A percentile compares a stretch with the other conserved stretches of the same genome.
Conservation (phyloP, 2,113 vertebrate species). For the Amphiprion ocellaris region DNA sequence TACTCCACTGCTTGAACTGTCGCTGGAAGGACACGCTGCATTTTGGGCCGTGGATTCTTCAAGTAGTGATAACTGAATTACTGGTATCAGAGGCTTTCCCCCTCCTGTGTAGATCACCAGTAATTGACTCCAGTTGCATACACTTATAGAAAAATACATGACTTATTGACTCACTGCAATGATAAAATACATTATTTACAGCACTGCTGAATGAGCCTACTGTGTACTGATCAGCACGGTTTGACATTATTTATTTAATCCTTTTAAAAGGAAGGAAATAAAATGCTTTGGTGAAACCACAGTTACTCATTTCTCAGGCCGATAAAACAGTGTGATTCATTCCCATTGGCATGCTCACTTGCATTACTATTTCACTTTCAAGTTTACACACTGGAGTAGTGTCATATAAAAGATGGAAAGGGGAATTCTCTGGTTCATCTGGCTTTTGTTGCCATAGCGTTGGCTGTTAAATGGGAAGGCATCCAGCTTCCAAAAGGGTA, state of each 20-base stretch:
- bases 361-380: constrained; percentile 18
- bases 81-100: constrained; percentile 29
- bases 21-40: constrained; percentile 20
- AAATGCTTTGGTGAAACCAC: constrained; percentile 21
- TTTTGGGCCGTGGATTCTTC: constrained; percentile 8
- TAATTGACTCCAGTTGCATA: constrained; percentile 66
- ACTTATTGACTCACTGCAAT: constrained; percentile 24
- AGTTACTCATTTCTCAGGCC: constrained; percentile 1
- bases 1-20: constrained; percentile 28
- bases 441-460: constrained; percentile 34
- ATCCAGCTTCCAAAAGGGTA: constrained; percentile 46
- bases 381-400: constrained; percentile 1
- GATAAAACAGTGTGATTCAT: constrained; percentile 36
- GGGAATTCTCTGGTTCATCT: constrained; percentile 16
- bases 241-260: constrained; percentile 8
- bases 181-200: constrained; percentile 40
- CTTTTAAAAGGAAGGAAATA: constrained; percentile 17
- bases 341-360: background rate
- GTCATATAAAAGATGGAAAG: constrained; percentile 2
- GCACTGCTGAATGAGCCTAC: constrained; percentile 7
- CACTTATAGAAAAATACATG: constrained; percentile 18
- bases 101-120: constrained; percentile 33
- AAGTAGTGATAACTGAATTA: constrained; percentile 45
- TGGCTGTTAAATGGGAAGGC: constrained; percentile 35
- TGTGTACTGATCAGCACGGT: background rate